Evolutionary conservation across 2,113 vertebrate genomes (phyloP).

Genomic region (Centrocercus urophasianus): DNA sequence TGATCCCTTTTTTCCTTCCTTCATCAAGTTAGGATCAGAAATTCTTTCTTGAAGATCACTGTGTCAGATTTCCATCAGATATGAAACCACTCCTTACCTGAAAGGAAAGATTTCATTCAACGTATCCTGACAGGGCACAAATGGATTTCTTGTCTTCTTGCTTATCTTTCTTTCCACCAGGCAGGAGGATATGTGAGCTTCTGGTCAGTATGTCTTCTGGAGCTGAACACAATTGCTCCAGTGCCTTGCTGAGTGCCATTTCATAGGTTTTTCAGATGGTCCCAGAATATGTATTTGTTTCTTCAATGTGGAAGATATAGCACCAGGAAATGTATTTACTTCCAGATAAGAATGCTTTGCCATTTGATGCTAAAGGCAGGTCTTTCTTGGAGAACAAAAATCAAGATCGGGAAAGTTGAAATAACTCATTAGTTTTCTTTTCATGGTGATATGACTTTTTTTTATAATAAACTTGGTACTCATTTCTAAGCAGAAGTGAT

Average conservation of each 20-base stretch:
- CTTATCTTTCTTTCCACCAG: neutral
- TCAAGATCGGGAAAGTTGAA: neutral
- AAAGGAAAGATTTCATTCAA: neutral
- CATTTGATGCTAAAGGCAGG: neutral
- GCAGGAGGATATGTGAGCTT: neutral
- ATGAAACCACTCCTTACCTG: neutral
- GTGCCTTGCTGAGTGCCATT: neutral
- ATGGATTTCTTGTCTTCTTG: neutral
- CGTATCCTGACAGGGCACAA: neutral
- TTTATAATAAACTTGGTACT: neutral
- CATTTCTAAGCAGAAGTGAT: constrained; percentile 29
- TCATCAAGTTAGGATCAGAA: constrained; percentile 24
- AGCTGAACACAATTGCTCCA: neutral
- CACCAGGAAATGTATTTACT: neutral
- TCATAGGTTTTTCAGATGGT: neutral
- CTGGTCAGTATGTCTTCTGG: neutral
- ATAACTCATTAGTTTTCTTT: neutral
- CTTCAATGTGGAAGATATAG: neutral
- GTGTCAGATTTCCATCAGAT: neutral
- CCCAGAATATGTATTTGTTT: neutral
- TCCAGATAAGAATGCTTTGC: neutral
- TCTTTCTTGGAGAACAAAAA: neutral
- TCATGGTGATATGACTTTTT: neutral
- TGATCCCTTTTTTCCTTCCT: neutral
- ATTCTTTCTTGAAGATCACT: constrained; percentile 25